Evolutionary conservation across 2,797 vertebrate species (phyloP).

Genomic region (Lagodon rhomboides): DNA sequence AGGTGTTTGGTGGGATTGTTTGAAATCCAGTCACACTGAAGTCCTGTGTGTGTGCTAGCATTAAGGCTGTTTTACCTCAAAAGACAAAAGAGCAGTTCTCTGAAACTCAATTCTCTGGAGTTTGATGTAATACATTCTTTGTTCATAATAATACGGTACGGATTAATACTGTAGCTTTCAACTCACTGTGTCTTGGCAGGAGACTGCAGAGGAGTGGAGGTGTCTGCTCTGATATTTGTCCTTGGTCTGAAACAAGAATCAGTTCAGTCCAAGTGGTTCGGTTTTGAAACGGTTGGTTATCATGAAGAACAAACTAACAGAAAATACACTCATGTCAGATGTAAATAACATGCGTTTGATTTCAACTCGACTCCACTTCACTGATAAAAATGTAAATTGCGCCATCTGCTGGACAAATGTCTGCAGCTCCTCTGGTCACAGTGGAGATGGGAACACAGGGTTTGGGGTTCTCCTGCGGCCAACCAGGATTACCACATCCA

Average conservation of each 20-base stretch:
- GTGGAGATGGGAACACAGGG: neutral
- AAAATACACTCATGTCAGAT: neutral
- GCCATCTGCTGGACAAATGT: conserved; percentile 55
- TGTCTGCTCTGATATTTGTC: conserved; percentile 19
- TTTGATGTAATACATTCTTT: neutral
- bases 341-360: neutral
- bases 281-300: neutral
- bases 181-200: conserved; percentile 31
- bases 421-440: neutral
- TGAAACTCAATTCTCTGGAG: neutral
- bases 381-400: conserved; percentile 14
- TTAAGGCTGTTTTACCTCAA: neutral
- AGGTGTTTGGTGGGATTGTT: neutral
- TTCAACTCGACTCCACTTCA: neutral
- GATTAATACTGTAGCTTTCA: neutral
- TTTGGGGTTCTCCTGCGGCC: neutral
- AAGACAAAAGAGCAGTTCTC: neutral
- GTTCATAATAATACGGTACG: neutral
- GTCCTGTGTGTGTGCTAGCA: neutral
- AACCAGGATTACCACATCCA: neutral
- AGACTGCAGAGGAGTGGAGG: conserved; percentile 32
- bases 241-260: conserved; percentile 23
- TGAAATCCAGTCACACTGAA: neutral
- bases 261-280: neutral
- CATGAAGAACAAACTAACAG: too few species aligned